These are phyloP conservation scores for Rhagonycha fulva DNA, from an alignment of 2,888 invertebrate species.

Conservation along the genomic window DNA sequence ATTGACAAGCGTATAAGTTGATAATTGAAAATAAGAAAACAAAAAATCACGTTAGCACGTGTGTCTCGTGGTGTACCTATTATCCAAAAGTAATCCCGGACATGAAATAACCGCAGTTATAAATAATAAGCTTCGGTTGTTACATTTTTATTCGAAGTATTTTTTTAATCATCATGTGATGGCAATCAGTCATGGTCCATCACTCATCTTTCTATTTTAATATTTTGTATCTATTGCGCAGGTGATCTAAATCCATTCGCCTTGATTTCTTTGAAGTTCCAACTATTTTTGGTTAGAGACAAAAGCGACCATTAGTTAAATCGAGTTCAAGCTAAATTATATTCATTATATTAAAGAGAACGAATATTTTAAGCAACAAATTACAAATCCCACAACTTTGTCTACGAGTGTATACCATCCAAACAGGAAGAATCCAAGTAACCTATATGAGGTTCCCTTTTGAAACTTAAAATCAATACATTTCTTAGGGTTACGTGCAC, in stretches of 20 bases:
- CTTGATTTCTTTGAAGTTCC: conserved; percentile 28
- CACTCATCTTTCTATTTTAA: conserved; percentile 46
- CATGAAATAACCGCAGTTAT: not conserved
- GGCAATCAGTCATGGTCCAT: conserved; percentile 53
- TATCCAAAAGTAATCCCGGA: not conserved
- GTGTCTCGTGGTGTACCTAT: not conserved
- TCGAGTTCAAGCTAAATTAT: conserved; percentile 28
- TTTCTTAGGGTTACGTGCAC: not conserved
- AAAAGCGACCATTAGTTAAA: conserved; percentile 26
- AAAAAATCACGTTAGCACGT: not conserved
- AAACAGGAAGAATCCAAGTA: not conserved
- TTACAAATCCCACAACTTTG: not conserved
- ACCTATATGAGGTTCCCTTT: not conserved
- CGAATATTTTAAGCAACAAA: conserved; percentile 16
- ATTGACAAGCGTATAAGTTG: not conserved
- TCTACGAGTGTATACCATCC: not conserved
- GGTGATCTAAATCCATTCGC: conserved; percentile 41
- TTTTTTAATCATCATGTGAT: conserved; percentile 48
- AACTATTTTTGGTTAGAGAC: conserved; percentile 16
- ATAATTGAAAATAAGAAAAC: not conserved
- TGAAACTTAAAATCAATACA: not conserved
- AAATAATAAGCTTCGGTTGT: conserved; percentile 2
- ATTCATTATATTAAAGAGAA: conserved; percentile 19
- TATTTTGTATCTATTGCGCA: conserved; percentile 34
- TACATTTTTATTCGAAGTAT: conserved; percentile 31